Percentiles rank a stretch among this genome's conserved stretches.
Evolutionary conservation across 2,888 invertebrate species (phyloP).

Genomic region (Hanleya hanleyi): DNA sequence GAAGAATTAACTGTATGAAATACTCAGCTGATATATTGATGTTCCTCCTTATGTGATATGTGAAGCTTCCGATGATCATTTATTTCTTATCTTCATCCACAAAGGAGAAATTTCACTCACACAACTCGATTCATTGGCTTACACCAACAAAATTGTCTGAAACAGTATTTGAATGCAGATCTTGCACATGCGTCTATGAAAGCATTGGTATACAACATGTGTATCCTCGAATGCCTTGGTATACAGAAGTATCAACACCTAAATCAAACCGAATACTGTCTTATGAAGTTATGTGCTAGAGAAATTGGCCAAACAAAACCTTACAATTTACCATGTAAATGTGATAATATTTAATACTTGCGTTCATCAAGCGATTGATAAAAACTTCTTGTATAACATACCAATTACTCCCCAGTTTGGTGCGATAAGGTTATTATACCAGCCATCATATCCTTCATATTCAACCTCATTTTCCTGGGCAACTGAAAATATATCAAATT

Average conservation of each 20-base stretch:
- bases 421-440: conserved; percentile 75
- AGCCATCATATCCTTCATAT: conserved; percentile 72
- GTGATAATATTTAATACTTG: neutral
- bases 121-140: neutral
- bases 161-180: neutral
- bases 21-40: no score
- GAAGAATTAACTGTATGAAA: no score
- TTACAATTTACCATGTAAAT: no score
- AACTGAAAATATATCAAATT: no score
- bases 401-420: conserved; percentile 75
- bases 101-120: no score
- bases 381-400: conserved; percentile 58
- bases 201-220: neutral
- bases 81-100: no score
- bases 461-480: neutral
- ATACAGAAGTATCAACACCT: neutral
- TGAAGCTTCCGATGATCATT: no score
- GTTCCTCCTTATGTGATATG: no score
- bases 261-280: neutral
- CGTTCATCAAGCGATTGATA: neutral
- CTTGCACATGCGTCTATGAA: neutral
- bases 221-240: neutral
- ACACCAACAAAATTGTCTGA: neutral
- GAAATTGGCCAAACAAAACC: no score
- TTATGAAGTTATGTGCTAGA: neutral